Evolutionary conservation across 2,888 invertebrate genomes (phyloP).

Genomic region (Arctia plantaginis): DNA sequence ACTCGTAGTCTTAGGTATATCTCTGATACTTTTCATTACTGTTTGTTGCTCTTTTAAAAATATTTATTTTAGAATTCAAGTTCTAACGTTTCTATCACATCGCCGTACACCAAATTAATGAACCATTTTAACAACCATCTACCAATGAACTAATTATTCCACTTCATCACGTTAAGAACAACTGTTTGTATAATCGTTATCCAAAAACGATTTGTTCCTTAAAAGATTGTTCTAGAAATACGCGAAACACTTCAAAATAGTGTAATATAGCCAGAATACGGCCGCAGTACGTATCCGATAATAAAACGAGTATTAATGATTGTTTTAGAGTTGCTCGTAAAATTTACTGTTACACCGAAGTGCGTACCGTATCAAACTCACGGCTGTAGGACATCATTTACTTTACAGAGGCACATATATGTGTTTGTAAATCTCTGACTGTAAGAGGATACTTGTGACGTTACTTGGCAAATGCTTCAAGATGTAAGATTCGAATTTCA

Average conservation of each 20-base stretch:
- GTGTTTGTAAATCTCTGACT: slow-evolving; percentile 8
- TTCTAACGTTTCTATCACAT: not conserved
- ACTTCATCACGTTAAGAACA: not conserved
- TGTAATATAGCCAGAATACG: slow-evolving; percentile 44
- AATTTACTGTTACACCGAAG: slow-evolving; percentile 54
- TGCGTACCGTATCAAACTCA: slow-evolving; percentile 37
- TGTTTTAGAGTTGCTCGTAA: slow-evolving; percentile 64
- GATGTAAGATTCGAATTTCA: not conserved
- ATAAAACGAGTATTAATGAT: slow-evolving; percentile 66
- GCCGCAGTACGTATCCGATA: slow-evolving; percentile 43
- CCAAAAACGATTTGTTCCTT: not conserved
- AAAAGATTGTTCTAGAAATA: not conserved
- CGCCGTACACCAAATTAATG: not conserved
- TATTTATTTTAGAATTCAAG: not conserved
- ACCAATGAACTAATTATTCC: not conserved
- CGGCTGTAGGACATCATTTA: slow-evolving; percentile 20
- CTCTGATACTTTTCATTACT: not conserved
- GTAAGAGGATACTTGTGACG: not conserved
- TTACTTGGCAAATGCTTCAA: slow-evolving; percentile 1
- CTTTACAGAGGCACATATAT: slow-evolving; percentile 6
- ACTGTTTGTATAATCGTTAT: not conserved
- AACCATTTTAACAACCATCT: not conserved
- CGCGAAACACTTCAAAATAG: not conserved
- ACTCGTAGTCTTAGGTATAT: no score
- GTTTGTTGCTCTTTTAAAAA: not conserved